Percentiles rank a stretch among this genome's conserved stretches.
These are phyloP conservation scores for Pristiophorus japonicus DNA, from an alignment of 2,113 vertebrate genomes.

Conservation along the genomic window DNA sequence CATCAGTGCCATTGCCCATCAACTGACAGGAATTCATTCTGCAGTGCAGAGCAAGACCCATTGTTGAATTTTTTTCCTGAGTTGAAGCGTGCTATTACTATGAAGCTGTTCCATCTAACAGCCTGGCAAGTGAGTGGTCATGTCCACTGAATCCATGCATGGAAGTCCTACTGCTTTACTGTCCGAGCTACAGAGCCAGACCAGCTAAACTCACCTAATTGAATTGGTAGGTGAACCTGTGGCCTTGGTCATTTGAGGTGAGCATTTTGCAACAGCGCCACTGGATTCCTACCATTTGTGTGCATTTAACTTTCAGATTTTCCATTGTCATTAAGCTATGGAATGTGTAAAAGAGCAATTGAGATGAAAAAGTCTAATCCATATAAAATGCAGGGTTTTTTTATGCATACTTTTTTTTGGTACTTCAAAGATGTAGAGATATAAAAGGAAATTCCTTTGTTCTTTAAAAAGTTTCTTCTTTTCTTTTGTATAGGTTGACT, in stretches of 20 bases:
- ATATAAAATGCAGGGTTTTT: background rate
- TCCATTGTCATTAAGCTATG: background rate
- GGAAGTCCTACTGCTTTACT: background rate
- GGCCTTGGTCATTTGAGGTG: background rate
- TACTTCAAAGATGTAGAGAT: background rate
- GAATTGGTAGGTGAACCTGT: background rate
- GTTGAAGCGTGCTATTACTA: background rate
- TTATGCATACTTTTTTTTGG: background rate
- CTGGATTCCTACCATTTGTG: background rate
- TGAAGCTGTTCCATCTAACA: background rate
- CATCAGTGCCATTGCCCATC: background rate
- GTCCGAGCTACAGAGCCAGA: background rate
- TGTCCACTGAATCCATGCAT: background rate
- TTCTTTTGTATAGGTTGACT: constrained; percentile 67
- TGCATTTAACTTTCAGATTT: background rate
- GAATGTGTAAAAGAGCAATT: background rate
- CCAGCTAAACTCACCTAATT: too few relatives aligned
- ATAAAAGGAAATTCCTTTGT: constrained; percentile 28
- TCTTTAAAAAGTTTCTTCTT: constrained; percentile 38
- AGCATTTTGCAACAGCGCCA: background rate
- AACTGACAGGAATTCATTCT: background rate
- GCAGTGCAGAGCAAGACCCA: background rate
- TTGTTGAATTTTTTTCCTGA: background rate
- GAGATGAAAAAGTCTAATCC: background rate
- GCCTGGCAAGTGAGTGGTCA: background rate